Base-by-base conservation (phyloP, 2,797 vertebrate genomes). In the Sparus aurata region DNA sequence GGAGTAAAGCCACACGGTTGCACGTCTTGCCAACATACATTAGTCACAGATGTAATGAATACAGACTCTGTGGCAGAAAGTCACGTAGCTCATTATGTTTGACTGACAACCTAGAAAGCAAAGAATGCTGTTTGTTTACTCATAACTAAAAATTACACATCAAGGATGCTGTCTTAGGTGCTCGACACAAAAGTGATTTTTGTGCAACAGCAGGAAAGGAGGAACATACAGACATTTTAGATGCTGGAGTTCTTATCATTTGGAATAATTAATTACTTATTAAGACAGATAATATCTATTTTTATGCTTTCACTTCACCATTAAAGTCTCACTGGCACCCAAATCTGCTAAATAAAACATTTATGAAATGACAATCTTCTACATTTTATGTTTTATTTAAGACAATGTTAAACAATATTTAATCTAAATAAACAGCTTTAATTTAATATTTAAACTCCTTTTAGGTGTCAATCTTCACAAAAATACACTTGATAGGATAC, bases 1-100 rank as follows among this genome's bases (percentile, higher is more conserved):
- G 79, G 82, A 86, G 80, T 47, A 22, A 82, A 90, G 74, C 87
- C 87, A 85, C 85, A 66, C 23, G 8, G 73, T 66, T 79, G 76
- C 55, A 76, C 78, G 9, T 80, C 83, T 76, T 71, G 84, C 82
- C 85, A 87, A 75, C 70, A 69, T 64, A 66, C 46, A 57, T 85
- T 78, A 77, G 80, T 69, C 70, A 74, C 71, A 68, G 73, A 20
- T 75, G 59, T 50, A 30, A 79, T 74, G 58, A 79, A 73, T 52
- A 73, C 77, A 85, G 58, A 82, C 67, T 83, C 74, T 68, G 15
- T 52, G 52, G 69, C 57, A 64, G 80, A 41, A 34, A 43, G 25
- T 84, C 69, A 84, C 80, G 69, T 0, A 46, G 38, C 75, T 46
- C 81, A 80, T 15, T 85, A 34, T 49, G 80, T 87, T 75, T 77